Base-by-base conservation (phyloP, 2,113 vertebrate genomes). In the Setophaga kirtlandii region DNA sequence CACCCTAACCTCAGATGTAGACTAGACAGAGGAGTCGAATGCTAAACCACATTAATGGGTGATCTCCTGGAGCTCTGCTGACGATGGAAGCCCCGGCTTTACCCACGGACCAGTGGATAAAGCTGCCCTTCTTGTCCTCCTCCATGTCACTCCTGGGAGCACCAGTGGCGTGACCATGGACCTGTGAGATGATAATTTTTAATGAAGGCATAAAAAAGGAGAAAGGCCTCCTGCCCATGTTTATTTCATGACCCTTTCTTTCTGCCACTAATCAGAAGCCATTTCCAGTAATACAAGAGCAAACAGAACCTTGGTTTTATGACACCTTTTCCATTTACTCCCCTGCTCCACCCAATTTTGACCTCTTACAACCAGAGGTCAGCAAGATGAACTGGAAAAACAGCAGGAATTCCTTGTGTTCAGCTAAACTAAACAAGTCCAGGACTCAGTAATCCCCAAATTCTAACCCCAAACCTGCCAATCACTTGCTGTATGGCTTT, bases 21-120 rank as follows among this genome's bases (percentile, higher is more conserved):
- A 24, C 47, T 49, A 49, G 49, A 50, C 8, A 50, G 24, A 25
- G 49, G 49, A 50, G 8, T 49, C 23, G 0, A 49, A 24, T 49
- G 23, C 8, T 49, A 14, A 49, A 24, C 12, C 2, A 24, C 5
- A 14, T 8, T 8, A 3, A 1, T 8, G 7, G 23, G 23, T 12
- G 13, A 7, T 49, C 4, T 14, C 13, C 23, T 15, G 13, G 3
- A 25, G 49, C 8, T 25, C 8, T 25, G 2, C 3, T 23, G 46
- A 23, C 6, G 49, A 50, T 4, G 4, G 8, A 50, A 50, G 13
- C 49, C 14, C 24, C 8, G 25, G 14, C 49, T 15, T 14, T 25
- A 8, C 14, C 24, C 24, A 50, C 2, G 15, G 14, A 50, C 24
- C 24, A 25, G 8, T 25, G 49, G 24, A 25, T 24, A 50, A 50